Evolutionary conservation across 2,797 vertebrate genomes (phyloP), one percentile per base, ranked within the genome.

Genomic region (Holocentrus rufus): DNA sequence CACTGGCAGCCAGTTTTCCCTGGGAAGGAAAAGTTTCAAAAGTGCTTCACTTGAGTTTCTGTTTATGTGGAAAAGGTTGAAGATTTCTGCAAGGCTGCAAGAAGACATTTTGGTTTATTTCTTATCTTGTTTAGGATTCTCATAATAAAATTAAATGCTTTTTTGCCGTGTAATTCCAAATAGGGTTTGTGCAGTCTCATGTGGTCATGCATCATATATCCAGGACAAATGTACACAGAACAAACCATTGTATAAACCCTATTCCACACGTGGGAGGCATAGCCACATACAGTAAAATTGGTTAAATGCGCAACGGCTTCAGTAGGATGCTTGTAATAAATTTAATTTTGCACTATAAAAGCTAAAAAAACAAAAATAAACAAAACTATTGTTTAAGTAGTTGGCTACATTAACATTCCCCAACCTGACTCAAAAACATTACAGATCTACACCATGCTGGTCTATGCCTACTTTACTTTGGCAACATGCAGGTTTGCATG

Each of bases 291-390:
- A 46, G 4, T 46, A 46, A 46, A 46, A 46, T 46, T 5, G 15
- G 17, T 46, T 4, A 46, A 46, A 46, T 46, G 44, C 14, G 17
- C 15, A 46, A 46, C 15, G 14, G 14, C 15, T 46, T 46, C 2
- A 17, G 44, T 46, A 5, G 44, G 4, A 46, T 68, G 42, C 47
- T 60, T 60, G 34, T 58, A 25, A 76, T 52, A 59, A 56, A 74
- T 56, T 15, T 17, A 58, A 44, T 71, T 63, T 58, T 46, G 47
- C 4, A 53, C 23, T 54, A 2, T 70, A 77, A 69, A 63, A 22
- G 25, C 42, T 74, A 55, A 27, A 27, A 27, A 27, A 76, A 65
- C 27, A 58, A 52, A 65, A n/a, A n/a, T n/a, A n/a, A n/a, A n/a
- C n/a, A n/a, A 63, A 59, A 57, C 55, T 69, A 23, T 59, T 36